Conservation (phyloP, 2,888 invertebrate species). For the Micoletzkya japonica region DNA sequence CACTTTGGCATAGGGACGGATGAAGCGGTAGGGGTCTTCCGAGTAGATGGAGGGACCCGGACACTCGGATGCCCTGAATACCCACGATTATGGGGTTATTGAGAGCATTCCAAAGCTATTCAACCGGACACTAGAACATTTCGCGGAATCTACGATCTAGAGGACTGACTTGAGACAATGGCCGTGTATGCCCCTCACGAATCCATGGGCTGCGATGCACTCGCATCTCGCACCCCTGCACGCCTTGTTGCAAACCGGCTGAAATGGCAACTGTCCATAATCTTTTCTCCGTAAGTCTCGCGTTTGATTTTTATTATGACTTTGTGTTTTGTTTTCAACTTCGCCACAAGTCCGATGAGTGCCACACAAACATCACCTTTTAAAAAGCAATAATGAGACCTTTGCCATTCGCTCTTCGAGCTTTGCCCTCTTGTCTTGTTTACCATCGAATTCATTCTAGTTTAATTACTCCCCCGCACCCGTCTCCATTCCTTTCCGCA, state of each 20-base stretch:
- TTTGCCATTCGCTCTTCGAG: no score
- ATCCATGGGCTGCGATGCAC: conserved; percentile 25
- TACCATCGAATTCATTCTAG: no score
- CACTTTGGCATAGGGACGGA: conserved; percentile 22
- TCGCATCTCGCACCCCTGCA: conserved; percentile 21
- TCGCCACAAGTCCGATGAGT: no score
- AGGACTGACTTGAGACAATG: conserved; percentile 18
- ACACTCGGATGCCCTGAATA: conserved; percentile 11
- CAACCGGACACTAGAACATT: not conserved
- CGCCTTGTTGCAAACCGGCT: conserved; percentile 14
- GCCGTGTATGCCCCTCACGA: conserved; percentile 19
- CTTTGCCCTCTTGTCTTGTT: no score
- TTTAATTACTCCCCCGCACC: no score
- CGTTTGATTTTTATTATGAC: no score
- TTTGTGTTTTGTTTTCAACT: no score
- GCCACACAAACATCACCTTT: no score
- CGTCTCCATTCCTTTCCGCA: no score
- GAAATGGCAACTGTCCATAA: not conserved
- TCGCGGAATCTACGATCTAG: not conserved
- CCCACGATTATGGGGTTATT: not conserved
- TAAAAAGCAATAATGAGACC: no score
- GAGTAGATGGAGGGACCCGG: conserved; percentile 27
- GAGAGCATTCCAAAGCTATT: not conserved
- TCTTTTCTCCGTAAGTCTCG: no score
- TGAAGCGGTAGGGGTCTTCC: conserved; percentile 23